Base-by-base conservation (phyloP, 2,797 vertebrate genomes). In the Falco biarmicus region DNA sequence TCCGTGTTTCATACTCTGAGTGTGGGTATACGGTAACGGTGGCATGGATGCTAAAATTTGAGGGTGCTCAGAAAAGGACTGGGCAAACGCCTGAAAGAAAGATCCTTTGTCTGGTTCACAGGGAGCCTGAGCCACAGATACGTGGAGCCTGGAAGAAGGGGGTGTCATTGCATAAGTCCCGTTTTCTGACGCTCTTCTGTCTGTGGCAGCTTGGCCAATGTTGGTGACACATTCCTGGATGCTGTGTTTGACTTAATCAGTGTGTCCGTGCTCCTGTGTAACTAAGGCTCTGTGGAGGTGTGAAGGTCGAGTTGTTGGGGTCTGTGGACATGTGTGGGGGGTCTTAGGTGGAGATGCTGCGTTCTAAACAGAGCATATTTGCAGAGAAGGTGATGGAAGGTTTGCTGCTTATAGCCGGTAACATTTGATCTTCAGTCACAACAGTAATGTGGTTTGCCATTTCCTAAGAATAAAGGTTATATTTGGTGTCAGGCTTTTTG, bases 401-500 rank as follows among this genome's bases (percentile, higher is more conserved):
- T 51, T 85, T 70, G 64, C 73, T 60, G 73, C 89, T 21, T 2
- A 3, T 34, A 53, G 48, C 63, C 89, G 5, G 18, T 26, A 39
- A 68, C 61, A 4, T 13, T n/a, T 83, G 47, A 37, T 66, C 84
- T 71, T 43, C 79, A 6, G 1, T 9, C 50, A 8, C 57, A 28
- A 41, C 63, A 54, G 14, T 45, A 50, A 21, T 0, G 15, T 6
- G 45, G 15, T 53, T 32, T 94, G 84, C 69, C 37, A 37, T 80
- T 91, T 86, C 7, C 48, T 39, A 24, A 60, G 85, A 56, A 79
- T 43, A 91, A 91, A 95, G 95, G 91, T 93, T 43, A 28, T 93
- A 14, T 91, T 94, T 93, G 94, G 91, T 89, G 93, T 90, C 93
- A 73, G 95, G 93, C 83, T 90, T 82, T 84, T 41, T 19, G 83